These are phyloP conservation scores for Acropternis orthonyx DNA, from an alignment of 2,797 vertebrate genomes.

Conservation along the genomic window DNA sequence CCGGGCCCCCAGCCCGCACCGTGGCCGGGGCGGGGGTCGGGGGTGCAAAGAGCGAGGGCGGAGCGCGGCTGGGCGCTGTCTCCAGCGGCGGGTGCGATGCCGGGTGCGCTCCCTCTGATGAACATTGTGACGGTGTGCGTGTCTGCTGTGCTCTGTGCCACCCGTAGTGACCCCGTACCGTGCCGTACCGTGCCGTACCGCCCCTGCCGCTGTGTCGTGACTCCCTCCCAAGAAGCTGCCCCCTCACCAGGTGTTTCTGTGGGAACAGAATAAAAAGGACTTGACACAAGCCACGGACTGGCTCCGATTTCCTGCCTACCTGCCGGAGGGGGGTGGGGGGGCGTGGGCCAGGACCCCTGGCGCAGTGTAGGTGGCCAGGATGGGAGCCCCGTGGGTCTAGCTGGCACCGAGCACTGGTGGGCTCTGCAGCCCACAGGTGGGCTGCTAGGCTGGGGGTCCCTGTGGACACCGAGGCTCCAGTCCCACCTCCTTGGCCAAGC, in stretches of 20 bases:
- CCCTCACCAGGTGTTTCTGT: conserved; percentile 93
- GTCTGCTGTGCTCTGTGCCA: conserved; percentile 97
- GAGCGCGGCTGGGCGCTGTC: conserved; percentile 60
- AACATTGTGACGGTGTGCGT: conserved; percentile 95
- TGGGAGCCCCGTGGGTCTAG: no score
- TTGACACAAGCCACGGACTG: conserved; percentile 75
- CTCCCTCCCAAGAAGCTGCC: conserved; percentile 87
- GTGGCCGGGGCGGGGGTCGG: not conserved
- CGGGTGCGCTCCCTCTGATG: conserved; percentile 84
- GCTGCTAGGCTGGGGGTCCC: not conserved
- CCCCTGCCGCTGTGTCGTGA: conserved; percentile 95
- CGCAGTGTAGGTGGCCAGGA: rapidly evolving
- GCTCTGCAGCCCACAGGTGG: not conserved
- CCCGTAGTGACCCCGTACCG: conserved; percentile 86
- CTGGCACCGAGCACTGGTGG: not conserved
- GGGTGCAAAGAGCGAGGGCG: not conserved
- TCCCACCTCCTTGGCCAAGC: not conserved
- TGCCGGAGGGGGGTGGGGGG: rapidly evolving
- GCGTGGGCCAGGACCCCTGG: no score
- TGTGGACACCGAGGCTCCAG: not conserved
- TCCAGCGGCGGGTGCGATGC: conserved; percentile 92
- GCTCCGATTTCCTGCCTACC: not conserved
- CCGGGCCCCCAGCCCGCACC: conserved; percentile 61
- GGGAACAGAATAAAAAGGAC: conserved; percentile 90
- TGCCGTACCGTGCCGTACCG: conserved; percentile 52